Evolutionary conservation across 2,888 invertebrate genomes (phyloP), one percentile per base, ranked within the genome.

Genomic region (Eupithecia abbreviata): DNA sequence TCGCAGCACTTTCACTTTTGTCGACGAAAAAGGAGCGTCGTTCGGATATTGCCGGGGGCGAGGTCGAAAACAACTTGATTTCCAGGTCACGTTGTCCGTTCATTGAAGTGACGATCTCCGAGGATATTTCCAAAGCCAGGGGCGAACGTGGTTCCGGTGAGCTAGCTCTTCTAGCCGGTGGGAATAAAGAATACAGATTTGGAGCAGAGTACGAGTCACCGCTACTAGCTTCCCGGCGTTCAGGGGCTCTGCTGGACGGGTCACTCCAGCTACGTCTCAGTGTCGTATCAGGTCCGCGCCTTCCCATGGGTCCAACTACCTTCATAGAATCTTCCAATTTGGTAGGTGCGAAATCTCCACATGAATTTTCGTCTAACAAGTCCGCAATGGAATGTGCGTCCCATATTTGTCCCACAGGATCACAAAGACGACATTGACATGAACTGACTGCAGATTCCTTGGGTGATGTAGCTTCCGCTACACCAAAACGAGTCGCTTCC

Each of bases 51-150:
- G 93, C 93, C 87, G 95, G 91, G 81, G 96, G 95, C 87, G 96
- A 95, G 84, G 96, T 96, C 83, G 97, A 96, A 91, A 97, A 97
- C 91, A 97, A 96, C 89, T 97, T 97, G 84, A 97, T 97, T 92
- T 97, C 97, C 88, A 97, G 92, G 91, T 97, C 97, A 79, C 97
- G 95, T 88, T 97, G 97, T 69, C 97, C 97, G 88, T 97, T 97
- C 83, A 96, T 96, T 68, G 97, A 97, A 45, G 97, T 97, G 82
- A 97, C 97, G 84, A 97, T 97, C 87, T 97, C 97, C 55, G 97
- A 97, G 51, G 97, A 97, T 77, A 97, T 97, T 90, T 97, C 97
- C 84, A 97, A 92, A 80, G 92, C 93, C 81, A 91, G 94, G 71
- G 92, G 92, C 85, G 90, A 94, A 82, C 90, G 92, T 76, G 92